Evolutionary conservation across 1,140 invertebrate genomes (phyloP).

Genomic region (Listronotus bonariensis): DNA sequence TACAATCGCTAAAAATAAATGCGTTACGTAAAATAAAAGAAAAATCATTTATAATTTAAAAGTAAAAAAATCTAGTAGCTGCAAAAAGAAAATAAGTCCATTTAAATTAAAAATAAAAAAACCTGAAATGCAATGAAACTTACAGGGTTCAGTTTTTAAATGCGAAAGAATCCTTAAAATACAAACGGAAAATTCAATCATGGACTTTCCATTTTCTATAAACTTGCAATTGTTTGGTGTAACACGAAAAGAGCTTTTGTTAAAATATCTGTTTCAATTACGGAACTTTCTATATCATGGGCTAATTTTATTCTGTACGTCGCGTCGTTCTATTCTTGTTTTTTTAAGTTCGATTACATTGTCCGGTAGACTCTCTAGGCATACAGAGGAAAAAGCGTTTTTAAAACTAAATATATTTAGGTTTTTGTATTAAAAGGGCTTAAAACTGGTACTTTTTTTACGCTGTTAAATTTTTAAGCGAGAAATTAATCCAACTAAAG

Average conservation of each 20-base stretch:
- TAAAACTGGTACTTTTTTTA: no score
- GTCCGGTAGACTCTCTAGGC: neutral
- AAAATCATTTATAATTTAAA: no score
- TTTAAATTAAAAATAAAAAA: constrained; percentile 8
- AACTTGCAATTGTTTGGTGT: constrained; percentile 34
- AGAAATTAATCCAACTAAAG: no score
- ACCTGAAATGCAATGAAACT: constrained; percentile 10
- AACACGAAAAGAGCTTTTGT: constrained; percentile 31
- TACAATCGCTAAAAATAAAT: no score
- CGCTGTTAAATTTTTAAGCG: no score
- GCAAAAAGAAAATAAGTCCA: neutral
- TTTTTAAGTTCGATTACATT: constrained; percentile 14
- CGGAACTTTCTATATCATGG: constrained; percentile 31
- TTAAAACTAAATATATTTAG: constrained; percentile 3
- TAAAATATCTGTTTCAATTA: constrained; percentile 38
- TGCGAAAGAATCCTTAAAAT: constrained; percentile 18
- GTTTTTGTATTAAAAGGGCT: neutral
- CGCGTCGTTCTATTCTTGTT: neutral
- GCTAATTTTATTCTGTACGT: constrained; percentile 28
- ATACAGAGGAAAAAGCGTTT: neutral
- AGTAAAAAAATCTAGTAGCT: neutral
- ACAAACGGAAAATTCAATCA: constrained; percentile 28
- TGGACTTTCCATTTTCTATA: constrained; percentile 28
- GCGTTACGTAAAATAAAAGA: no score
- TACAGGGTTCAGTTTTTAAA: constrained; percentile 21